Evolutionary conservation across 2,113 vertebrate species (phyloP), one percentile per base, ranked within the genome.

Genomic region (Plestiodon gilberti): DNA sequence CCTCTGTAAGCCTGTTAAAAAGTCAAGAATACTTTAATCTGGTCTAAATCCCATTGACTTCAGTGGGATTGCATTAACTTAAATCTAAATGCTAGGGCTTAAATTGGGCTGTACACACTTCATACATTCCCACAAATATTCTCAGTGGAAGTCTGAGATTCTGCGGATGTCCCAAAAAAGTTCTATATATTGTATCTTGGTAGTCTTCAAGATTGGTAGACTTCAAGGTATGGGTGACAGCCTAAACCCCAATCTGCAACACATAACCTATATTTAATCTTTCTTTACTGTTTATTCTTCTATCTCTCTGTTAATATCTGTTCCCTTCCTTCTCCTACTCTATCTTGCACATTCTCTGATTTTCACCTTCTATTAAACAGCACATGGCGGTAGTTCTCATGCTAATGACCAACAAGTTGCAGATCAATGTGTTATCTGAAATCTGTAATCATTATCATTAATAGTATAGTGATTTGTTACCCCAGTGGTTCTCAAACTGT

Each of bases 1-100:
- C 71, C 64, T 86, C 89, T 6, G 0, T 92, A 86, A 88, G 76
- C 62, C 80, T 77, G 61, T 85, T 85, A 90, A 88, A 87, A 1
- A 90, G 73, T 80, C 79, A 89, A 74, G 62, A 92, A 87, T 11
- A 9, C 90, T 89, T 90, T 83, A 78, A 55, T 75, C 75, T 64
- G 3, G 25, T 81, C 73, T 81, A 52, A 65, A 28, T 61, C 18
- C 40, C 59, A 74, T 73, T 80, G 20, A 80, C 22, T 62, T 73
- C 25, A 73, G 28, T 11, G 48, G 30, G 52, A 48, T 18, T 59
- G n/a, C 30, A 71, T 40, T 55, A 52, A 20, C 40, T 81, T 30
- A 38, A 74, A 38, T 52, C n/a, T 69, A 81, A 61, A 55, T 57
- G 33, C 40, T 81, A 67, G 10, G 43, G n/a, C 23, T 81, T 65